phyloP scores from a whole-genome alignment of 1,140 invertebrate species.

The Stegodyphus mimosarum region DNA sequence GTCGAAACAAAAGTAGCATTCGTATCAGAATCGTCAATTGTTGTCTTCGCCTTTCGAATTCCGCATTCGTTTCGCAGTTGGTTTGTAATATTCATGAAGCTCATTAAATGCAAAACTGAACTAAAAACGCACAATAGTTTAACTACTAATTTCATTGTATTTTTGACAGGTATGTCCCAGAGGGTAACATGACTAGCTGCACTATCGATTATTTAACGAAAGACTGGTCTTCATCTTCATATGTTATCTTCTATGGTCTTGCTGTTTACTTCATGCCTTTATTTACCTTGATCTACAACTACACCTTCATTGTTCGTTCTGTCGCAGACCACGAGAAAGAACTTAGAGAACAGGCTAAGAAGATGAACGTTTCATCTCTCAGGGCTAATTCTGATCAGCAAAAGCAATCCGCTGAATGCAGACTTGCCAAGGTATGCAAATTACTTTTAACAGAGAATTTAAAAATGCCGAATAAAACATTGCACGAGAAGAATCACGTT shows the following conservation, averaged over 20 bases:
- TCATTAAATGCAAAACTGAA: no score
- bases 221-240: slow-evolving; percentile 74
- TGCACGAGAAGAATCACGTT: no score
- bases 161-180: slow-evolving; percentile 80
- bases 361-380: slow-evolving; percentile 85
- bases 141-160: neutral
- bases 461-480: no score
- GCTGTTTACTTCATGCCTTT: slow-evolving; percentile 80
- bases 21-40: no score
- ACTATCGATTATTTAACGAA: slow-evolving; percentile 84
- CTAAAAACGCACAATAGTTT: no score
- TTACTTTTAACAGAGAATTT: neutral
- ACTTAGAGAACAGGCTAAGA: slow-evolving; percentile 70
- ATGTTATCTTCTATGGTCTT: slow-evolving; percentile 77
- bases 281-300: slow-evolving; percentile 79
- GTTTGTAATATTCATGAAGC: no score
- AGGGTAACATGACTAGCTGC: slow-evolving; percentile 87
- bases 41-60: no score
- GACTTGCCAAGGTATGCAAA: slow-evolving; percentile 76
- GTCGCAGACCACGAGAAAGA: slow-evolving; percentile 83
- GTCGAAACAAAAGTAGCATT: no score
- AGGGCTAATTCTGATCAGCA: slow-evolving; percentile 75
- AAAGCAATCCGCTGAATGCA: slow-evolving; percentile 78
- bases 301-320: slow-evolving; percentile 83
- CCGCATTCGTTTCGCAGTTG: no score